Percentiles rank a stretch among this genome's conserved stretches.
Conservation (phyloP, 2,797 vertebrate genomes). For the Paratrypauchen microcephalus region DNA sequence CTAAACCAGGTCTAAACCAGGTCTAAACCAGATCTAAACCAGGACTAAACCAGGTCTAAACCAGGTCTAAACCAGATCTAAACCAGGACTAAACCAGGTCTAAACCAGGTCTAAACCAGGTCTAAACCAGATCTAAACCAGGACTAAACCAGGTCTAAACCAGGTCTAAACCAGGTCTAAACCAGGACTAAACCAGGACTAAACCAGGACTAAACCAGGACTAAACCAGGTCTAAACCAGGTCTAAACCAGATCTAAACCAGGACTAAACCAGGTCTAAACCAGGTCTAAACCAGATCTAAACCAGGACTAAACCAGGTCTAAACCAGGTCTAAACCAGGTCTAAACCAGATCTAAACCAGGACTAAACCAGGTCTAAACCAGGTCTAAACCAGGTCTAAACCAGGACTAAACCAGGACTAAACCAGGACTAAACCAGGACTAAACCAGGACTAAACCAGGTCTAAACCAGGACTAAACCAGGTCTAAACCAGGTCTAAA, state of each 20-base stretch:
- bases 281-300: neutral
- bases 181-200: neutral
- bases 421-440: too few relatives aligned
- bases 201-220: neutral
- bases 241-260: neutral
- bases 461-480: too few relatives aligned
- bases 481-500: too few relatives aligned
- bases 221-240: neutral
- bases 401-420: too few relatives aligned
- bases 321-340: neutral
- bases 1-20: too few relatives aligned
- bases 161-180: neutral
- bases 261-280: neutral
- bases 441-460: too few relatives aligned
- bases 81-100: conserved; percentile 25
- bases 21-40: neutral
- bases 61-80: neutral
- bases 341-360: too few relatives aligned
- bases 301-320: too few relatives aligned
- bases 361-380: too few relatives aligned
- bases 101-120: neutral
- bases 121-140: neutral
- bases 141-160: neutral
- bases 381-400: too few relatives aligned
- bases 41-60: neutral